Conservation (phyloP, 2,113 vertebrate genomes). For the Varanus salvator region DNA sequence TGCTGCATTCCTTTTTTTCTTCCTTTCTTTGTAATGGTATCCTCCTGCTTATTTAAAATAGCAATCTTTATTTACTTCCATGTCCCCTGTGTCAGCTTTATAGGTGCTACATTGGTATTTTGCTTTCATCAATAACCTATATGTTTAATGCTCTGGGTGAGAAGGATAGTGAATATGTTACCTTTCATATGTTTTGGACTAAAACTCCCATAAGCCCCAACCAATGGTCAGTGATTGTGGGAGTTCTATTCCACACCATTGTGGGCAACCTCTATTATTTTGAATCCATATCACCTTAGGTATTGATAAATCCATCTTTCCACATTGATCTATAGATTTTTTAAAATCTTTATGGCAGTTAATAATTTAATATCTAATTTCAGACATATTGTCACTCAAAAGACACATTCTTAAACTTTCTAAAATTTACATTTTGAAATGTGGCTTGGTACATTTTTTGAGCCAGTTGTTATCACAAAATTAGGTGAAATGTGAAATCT, state of each 20-base stretch:
- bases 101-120: background rate
- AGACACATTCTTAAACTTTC: background rate
- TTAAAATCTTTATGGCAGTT: background rate
- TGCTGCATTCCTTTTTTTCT: background rate
- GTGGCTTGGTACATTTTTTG: background rate
- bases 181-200: no score
- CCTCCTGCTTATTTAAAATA: background rate
- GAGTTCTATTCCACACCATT: no score
- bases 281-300: background rate
- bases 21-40: background rate
- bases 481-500: background rate
- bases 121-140: background rate
- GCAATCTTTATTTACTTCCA: background rate
- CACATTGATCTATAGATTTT: background rate
- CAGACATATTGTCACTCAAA: background rate
- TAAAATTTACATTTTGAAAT: background rate
- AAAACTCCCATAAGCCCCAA: no score
- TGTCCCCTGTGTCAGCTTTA: background rate
- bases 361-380: background rate
- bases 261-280: no score
- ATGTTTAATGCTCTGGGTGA: background rate
- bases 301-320: background rate
- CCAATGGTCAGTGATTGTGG: no score
- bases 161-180: no score
- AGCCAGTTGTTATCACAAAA: background rate